Conservation (phyloP, 2,797 vertebrate genomes). For the Semotilus atromaculatus region DNA sequence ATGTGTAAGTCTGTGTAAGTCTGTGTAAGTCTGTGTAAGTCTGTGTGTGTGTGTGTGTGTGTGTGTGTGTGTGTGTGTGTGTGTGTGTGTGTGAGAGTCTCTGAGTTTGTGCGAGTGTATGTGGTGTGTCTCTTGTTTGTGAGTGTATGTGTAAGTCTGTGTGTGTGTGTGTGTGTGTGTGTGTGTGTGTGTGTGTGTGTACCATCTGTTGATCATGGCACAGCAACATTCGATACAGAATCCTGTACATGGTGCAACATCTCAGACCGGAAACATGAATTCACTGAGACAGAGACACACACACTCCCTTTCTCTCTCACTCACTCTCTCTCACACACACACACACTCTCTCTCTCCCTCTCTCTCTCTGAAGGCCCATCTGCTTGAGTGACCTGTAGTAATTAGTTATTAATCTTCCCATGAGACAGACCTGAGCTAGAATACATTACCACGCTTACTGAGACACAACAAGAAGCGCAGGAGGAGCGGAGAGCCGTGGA, state of each 20-base stretch:
- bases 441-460: constrained; percentile 34
- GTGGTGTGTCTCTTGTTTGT: too few species aligned
- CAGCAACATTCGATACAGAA: neutral
- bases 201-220: neutral
- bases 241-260: constrained; percentile 27
- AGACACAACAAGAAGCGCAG: constrained; percentile 6
- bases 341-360: neutral
- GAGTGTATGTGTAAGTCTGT: too few species aligned
- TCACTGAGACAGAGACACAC: neutral
- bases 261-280: constrained; percentile 7
- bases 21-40: too few species aligned
- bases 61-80: neutral
- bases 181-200: neutral
- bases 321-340: neutral
- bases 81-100: neutral
- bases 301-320: neutral
- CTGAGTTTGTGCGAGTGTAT: too few species aligned
- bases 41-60: too few species aligned
- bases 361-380: constrained; percentile 10
- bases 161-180: neutral
- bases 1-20: too few species aligned
- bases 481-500: neutral
- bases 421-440: constrained; percentile 42
- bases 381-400: constrained; percentile 40
- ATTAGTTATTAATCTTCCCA: constrained; percentile 42